Evolutionary conservation across 2,888 invertebrate species (phyloP).

Genomic region (Sylvicola fuscatus): DNA sequence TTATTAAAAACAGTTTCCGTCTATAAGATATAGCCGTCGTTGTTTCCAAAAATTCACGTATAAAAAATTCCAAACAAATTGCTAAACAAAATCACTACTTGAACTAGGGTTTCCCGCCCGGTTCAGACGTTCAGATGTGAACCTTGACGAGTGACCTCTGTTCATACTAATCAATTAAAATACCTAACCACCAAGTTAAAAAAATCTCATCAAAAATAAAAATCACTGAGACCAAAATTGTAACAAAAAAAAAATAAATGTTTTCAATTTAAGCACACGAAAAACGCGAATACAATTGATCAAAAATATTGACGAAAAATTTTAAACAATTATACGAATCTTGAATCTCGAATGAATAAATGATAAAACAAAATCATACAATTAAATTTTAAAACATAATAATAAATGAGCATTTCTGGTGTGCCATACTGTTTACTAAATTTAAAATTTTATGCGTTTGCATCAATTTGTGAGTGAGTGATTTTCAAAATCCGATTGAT

Average conservation of each 20-base stretch:
- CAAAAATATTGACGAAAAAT: no score
- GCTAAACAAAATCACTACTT: neutral
- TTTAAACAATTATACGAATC: no score
- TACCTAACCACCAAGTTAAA: no score
- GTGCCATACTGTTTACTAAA: constrained; percentile 8
- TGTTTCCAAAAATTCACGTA: neutral
- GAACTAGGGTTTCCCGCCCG: neutral
- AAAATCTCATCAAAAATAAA: no score
- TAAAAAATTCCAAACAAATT: neutral
- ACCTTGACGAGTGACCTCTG: no score
- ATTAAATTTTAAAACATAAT: neutral
- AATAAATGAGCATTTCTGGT: constrained; percentile 6
- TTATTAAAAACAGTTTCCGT: no score
- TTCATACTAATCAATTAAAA: no score
- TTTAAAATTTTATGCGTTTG: neutral
- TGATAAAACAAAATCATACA: no score
- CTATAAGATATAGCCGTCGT: neutral
- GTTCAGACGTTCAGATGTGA: neutral
- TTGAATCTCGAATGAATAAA: no score
- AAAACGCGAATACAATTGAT: neutral
- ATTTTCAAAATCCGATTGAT: neutral
- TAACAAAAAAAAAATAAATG: constrained; percentile 1
- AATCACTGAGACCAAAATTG: no score
- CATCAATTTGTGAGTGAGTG: constrained; percentile 4
- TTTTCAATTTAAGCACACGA: constrained; percentile 2